Evolutionary conservation across 2,797 vertebrate genomes (phyloP).

Genomic region (Tympanoctomys barrerae): DNA sequence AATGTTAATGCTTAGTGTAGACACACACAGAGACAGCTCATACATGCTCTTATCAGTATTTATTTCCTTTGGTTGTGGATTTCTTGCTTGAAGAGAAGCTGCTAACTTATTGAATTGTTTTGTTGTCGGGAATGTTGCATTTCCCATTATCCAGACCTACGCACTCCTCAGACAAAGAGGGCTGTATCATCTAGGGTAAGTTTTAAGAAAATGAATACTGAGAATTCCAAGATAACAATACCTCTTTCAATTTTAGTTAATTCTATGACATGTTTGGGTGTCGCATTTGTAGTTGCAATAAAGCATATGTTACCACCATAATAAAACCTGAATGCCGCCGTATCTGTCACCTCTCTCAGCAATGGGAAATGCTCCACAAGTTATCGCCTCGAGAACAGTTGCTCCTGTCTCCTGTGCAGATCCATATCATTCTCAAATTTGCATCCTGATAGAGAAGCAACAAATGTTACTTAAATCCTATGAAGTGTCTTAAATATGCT

Average conservation of each 20-base stretch:
- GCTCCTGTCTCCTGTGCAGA: constrained; percentile 83
- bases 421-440: constrained; percentile 87
- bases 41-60: background rate
- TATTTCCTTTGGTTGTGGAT: constrained; percentile 1
- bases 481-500: constrained; percentile 89
- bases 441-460: constrained; percentile 87
- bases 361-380: constrained; percentile 65
- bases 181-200: constrained; percentile 67
- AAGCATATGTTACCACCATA: constrained; percentile 84
- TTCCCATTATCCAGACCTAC: background rate
- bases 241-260: constrained; percentile 82
- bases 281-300: constrained; percentile 83
- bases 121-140: constrained; percentile 49
- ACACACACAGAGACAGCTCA: background rate
- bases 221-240: constrained; percentile 79
- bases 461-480: constrained; percentile 88
- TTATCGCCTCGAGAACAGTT: constrained; percentile 86
- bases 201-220: constrained; percentile 70
- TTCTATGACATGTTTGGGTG: constrained; percentile 81
- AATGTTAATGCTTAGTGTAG: background rate
- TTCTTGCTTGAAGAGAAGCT: constrained; percentile 54
- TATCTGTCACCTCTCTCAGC: constrained; percentile 61
- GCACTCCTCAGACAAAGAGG: background rate
- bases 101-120: constrained; percentile 49
- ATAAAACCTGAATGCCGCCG: constrained; percentile 77